Evolutionary conservation across 2,797 vertebrate genomes (phyloP), one percentile per base, ranked within the genome.

Genomic region (Meriones psammophilus): DNA sequence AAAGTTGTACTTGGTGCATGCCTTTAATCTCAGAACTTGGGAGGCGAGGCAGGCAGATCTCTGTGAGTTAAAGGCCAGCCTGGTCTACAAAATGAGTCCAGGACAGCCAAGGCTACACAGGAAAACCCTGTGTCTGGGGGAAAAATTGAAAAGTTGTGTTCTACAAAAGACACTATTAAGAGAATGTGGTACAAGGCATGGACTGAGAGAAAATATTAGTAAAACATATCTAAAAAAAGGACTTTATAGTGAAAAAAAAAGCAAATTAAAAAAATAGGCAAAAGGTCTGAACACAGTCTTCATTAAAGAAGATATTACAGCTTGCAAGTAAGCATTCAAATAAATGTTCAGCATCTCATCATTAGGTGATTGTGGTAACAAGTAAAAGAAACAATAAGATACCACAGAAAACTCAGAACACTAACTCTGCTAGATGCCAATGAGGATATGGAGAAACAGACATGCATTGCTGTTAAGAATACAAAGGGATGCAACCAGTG

Each of bases 151-250:
- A 80, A 46, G 46, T 62, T 92, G 33, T 91, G 12, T 68, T 90
- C 71, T 93, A 54, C 7, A 92, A 24, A 84, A 89, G 14, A 76
- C 39, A 46, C 54, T 88, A n/a, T 83, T 69, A 62, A 95, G 54
- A 71, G 30, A 92, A 87, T 62, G 12, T 42, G 22, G 30, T 30
- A 60, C 24, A 86, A 26, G 18, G 12, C 20, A 71, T 33, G 73
- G 30, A 68, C 24, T 33, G 33, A 10, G 50, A 91, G n/a, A 83
- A 92, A 83, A 62, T 92, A 79, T 88, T 94, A 80, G 14, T 33
- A 85, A 85, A 92, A 73, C 3, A 20, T 26, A 46, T 95, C 62
- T 92, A 39, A 58, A 54, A 76, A 95, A 91, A n/a, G 13, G 64
- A 69, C 28, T 80, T 30, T 77, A 17, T n/a, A 86, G 22, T 66